Evolutionary conservation across 2,888 invertebrate genomes (phyloP).

Genomic region (Mimachlamys varia): DNA sequence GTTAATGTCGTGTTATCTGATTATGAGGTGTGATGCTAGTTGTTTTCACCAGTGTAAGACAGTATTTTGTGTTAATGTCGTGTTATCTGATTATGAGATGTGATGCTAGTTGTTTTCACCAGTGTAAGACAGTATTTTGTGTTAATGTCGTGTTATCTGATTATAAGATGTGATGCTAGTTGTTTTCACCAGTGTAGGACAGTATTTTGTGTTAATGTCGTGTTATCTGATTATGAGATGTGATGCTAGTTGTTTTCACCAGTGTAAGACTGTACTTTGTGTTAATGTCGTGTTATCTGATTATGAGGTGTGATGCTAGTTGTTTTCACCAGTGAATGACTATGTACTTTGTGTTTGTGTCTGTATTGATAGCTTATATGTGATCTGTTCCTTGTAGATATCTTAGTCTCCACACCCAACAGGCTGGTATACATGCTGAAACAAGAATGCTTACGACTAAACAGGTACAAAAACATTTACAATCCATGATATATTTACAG

Average conservation of each 20-base stretch:
- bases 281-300: neutral
- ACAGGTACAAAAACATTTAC: slow-evolving; percentile 61
- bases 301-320: neutral
- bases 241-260: neutral
- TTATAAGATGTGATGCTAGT: neutral
- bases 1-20: neutral
- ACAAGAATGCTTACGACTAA: slow-evolving; percentile 88
- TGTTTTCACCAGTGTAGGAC: too few relatives aligned
- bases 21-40: neutral
- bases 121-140: too few relatives aligned
- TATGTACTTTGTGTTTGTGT: neutral
- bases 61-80: neutral
- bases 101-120: neutral
- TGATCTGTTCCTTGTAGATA: slow-evolving; percentile 84
- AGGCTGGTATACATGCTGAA: slow-evolving; percentile 92
- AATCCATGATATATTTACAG: neutral
- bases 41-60: too few relatives aligned
- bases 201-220: neutral
- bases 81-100: neutral
- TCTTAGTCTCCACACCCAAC: slow-evolving; percentile 97
- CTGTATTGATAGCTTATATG: neutral
- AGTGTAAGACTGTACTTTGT: too few relatives aligned
- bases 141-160: neutral
- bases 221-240: neutral
- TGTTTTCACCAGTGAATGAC: too few relatives aligned